Evolutionary conservation across 2,797 vertebrate species (phyloP).

Genomic region (Hybognathus amarus): DNA sequence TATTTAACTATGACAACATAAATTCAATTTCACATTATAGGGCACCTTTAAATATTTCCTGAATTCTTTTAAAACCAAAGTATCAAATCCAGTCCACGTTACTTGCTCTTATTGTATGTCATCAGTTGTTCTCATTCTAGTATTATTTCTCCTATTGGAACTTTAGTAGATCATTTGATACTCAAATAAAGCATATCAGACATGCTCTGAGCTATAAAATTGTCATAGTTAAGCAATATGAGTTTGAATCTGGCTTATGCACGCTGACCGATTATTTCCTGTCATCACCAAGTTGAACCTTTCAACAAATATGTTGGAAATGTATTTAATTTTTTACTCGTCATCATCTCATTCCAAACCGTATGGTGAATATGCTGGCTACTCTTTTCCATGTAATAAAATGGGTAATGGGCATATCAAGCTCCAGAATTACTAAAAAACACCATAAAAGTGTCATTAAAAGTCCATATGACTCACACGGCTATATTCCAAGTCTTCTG

Average conservation of each 20-base stretch:
- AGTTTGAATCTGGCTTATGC: neutral
- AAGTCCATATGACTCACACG: conserved; percentile 2
- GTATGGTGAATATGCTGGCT: neutral
- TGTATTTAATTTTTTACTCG: neutral
- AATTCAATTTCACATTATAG: no score
- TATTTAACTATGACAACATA: no score
- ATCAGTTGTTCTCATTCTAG: neutral
- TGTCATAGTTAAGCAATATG: neutral
- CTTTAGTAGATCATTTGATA: neutral
- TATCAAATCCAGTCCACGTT: neutral
- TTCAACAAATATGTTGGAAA: neutral
- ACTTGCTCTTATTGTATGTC: neutral
- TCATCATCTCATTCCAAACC: neutral
- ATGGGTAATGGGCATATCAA: neutral
- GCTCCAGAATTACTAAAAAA: neutral
- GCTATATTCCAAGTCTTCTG: neutral
- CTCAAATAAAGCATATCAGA: neutral
- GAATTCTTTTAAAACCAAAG: neutral
- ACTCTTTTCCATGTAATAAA: neutral
- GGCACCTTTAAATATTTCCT: neutral
- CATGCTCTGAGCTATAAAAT: neutral
- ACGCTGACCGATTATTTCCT: neutral
- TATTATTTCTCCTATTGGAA: neutral
- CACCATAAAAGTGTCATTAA: neutral
- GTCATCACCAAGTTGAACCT: neutral